These are phyloP conservation scores for Mythimna impura DNA, from an alignment of 2,888 invertebrate genomes.

Conservation along the genomic window DNA sequence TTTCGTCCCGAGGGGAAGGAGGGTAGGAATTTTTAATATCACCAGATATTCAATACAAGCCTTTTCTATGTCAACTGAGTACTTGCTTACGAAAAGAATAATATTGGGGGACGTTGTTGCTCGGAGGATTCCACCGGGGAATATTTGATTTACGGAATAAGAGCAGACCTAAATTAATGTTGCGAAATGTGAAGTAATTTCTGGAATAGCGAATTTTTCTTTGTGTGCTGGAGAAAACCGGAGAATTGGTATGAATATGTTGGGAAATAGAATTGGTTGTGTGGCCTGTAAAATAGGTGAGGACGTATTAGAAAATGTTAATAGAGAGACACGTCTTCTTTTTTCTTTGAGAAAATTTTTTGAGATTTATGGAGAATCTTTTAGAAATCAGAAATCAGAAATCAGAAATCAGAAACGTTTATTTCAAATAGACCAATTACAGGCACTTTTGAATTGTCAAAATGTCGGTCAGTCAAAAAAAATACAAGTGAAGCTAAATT, in stretches of 20 bases:
- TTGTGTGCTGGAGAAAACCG: constrained; percentile 46
- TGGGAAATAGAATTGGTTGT: constrained; percentile 50
- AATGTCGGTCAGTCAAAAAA: too few relatives aligned
- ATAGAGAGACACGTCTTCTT: constrained; percentile 23
- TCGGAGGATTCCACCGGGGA: constrained; percentile 56
- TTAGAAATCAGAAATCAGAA: too few relatives aligned
- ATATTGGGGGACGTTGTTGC: constrained; percentile 58
- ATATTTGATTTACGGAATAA: constrained; percentile 66
- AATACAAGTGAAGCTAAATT: too few relatives aligned
- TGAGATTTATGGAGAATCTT: background rate
- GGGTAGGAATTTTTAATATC: constrained; percentile 83
- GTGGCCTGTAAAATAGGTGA: constrained; percentile 44
- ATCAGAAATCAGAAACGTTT: too few relatives aligned
- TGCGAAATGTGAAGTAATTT: constrained; percentile 61
- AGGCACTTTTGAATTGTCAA: too few relatives aligned
- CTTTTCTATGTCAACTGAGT: constrained; percentile 73
- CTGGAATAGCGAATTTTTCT: constrained; percentile 58
- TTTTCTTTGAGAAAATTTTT: constrained; percentile 28
- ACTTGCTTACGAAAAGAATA: constrained; percentile 62
- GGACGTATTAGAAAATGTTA: constrained; percentile 47
- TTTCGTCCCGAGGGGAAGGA: constrained; percentile 54
- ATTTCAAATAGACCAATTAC: too few relatives aligned
- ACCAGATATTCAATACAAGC: constrained; percentile 75
- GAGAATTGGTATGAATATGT: constrained; percentile 56
- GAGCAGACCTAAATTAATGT: constrained; percentile 63